phyloP scores from a whole-genome alignment of 1,140 invertebrate species.

The Drosophila sp. region DNA sequence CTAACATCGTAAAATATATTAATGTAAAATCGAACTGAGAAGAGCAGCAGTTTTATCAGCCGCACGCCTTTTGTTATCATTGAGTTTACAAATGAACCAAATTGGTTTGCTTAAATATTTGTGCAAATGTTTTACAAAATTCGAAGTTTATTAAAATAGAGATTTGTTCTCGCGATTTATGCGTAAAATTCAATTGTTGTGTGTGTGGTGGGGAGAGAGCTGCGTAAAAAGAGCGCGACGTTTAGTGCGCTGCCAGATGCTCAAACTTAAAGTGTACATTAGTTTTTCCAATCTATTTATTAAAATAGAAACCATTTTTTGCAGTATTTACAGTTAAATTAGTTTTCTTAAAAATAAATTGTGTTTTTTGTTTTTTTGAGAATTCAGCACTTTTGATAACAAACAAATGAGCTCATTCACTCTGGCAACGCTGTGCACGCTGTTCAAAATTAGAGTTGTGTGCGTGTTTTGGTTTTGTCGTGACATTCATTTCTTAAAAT shows the following conservation, averaged over 20 bases:
- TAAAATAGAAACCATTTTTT: neutral
- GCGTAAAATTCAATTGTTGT: constrained; percentile 27
- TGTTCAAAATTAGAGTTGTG: constrained; percentile 26
- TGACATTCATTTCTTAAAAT: neutral
- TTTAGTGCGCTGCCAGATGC: constrained; percentile 35
- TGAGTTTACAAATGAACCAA: neutral
- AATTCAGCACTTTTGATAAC: constrained; percentile 36
- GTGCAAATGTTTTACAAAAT: neutral
- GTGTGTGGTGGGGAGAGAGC: constrained; percentile 14
- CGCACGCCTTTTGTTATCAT: neutral
- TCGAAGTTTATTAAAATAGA: neutral
- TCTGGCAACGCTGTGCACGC: constrained; percentile 35
- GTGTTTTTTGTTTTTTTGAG: neutral
- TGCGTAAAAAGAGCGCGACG: constrained; percentile 47
- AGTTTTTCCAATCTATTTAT: neutral
- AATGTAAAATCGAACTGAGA: neutral
- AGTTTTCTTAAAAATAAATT: constrained; percentile 5
- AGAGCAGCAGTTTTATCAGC: neutral
- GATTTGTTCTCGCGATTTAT: constrained; percentile 26
- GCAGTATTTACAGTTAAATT: neutral
- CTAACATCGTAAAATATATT: neutral
- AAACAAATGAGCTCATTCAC: constrained; percentile 8
- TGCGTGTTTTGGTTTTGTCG: constrained; percentile 21
- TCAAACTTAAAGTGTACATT: neutral
- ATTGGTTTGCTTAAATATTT: neutral